Percentiles rank a stretch among this genome's conserved stretches.
phyloP scores from a whole-genome alignment of 2,113 vertebrate genomes.

The Ascaphus truei region DNA sequence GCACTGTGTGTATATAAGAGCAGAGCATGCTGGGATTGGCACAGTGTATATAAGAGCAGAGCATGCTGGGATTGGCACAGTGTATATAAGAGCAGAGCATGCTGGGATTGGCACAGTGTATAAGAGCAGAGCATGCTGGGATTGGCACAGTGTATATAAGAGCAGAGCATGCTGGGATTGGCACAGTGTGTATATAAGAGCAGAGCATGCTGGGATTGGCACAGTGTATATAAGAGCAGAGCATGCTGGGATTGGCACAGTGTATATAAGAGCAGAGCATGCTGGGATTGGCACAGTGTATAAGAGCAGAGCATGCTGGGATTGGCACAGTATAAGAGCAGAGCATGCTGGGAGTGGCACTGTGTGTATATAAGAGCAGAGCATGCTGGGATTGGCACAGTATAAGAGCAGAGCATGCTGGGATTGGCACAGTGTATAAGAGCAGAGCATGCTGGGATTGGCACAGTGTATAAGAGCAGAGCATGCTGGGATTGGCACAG shows the following conservation, averaged over 20 bases:
- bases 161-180: not conserved
- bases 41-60: not conserved
- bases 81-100: not conserved
- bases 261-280: not conserved
- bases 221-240: not conserved
- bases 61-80: not conserved
- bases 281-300: not conserved
- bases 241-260: not conserved
- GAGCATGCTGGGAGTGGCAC: not conserved
- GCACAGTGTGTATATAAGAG: not conserved
- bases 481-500: not conserved
- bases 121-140: not conserved
- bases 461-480: not conserved
- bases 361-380: not conserved
- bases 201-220: not conserved
- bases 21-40: not conserved
- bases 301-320: not conserved
- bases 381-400: not conserved
- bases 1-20: not conserved
- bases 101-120: not conserved
- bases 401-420: not conserved
- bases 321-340: not conserved
- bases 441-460: not conserved
- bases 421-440: not conserved
- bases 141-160: not conserved